phyloP scores from a whole-genome alignment of 1,140 invertebrate species.

The Formica exsecta region DNA sequence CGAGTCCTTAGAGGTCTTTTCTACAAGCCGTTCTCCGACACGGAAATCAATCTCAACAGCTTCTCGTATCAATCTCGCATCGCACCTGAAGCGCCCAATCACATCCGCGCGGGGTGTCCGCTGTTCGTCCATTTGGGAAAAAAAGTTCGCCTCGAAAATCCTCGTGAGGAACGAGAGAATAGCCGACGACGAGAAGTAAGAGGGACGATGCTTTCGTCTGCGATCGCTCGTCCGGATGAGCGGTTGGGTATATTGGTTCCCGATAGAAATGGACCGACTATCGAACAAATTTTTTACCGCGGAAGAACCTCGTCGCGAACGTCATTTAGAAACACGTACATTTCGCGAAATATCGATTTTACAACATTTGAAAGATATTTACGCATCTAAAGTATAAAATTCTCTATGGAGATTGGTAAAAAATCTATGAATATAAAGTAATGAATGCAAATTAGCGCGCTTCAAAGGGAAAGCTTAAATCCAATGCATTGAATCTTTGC shows the following conservation, averaged over 20 bases:
- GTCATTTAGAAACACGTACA: constrained; percentile 8
- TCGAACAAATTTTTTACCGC: constrained; percentile 9
- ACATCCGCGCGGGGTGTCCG: constrained; percentile 26
- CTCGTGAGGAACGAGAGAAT: constrained; percentile 38
- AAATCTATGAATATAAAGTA: background rate
- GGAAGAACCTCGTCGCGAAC: background rate
- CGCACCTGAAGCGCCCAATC: constrained; percentile 70
- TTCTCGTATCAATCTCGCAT: constrained; percentile 75
- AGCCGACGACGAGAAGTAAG: constrained; percentile 25
- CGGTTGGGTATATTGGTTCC: constrained; percentile 62
- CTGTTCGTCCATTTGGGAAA: constrained; percentile 30
- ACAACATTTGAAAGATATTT: background rate
- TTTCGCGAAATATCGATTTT: constrained; percentile 16
- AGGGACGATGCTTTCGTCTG: constrained; percentile 27
- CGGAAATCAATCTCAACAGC: constrained; percentile 77
- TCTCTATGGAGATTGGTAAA: background rate
- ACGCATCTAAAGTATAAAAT: background rate
- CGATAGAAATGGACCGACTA: background rate
- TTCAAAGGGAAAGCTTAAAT: background rate
- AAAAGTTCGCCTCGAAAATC: constrained; percentile 53
- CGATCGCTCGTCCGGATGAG: constrained; percentile 39
- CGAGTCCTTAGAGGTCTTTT: constrained; percentile 21
- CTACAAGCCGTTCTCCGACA: constrained; percentile 52
- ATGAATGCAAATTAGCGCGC: constrained; percentile 9
- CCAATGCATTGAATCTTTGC: background rate